These are phyloP conservation scores for Zeuzera pyrina DNA, from an alignment of 2,888 invertebrate species.

Conservation along the genomic window DNA sequence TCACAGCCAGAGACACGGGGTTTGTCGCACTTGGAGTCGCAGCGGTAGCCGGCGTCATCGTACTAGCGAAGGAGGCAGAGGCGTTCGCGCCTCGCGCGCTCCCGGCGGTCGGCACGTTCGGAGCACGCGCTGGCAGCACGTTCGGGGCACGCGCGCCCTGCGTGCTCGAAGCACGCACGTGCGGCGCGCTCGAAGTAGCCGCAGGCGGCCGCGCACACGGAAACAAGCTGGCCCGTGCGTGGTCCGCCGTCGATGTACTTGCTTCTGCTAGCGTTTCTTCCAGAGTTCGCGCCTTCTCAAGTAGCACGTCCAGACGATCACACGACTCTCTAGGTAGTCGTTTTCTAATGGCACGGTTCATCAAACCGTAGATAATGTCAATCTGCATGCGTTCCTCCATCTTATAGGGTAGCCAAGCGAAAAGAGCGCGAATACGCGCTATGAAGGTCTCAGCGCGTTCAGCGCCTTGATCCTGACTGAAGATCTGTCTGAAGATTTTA, in stretches of 20 bases:
- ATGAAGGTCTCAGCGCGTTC: neutral
- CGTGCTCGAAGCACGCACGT: too few relatives aligned
- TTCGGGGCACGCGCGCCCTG: too few relatives aligned
- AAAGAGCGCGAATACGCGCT: neutral
- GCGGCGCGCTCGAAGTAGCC: too few relatives aligned
- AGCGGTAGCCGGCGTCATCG: too few relatives aligned
- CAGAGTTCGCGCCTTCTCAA: neutral
- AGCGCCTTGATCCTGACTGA: slow-evolving; percentile 6
- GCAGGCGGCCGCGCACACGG: too few relatives aligned
- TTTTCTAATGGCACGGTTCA: neutral
- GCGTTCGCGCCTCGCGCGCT: neutral
- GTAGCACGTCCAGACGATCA: neutral
- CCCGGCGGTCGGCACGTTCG: neutral
- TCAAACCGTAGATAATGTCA: neutral
- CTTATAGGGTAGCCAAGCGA: neutral
- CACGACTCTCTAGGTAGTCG: neutral
- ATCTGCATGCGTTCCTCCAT: neutral
- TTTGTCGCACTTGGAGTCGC: too few relatives aligned
- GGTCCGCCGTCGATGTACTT: neutral
- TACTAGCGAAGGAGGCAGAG: too few relatives aligned
- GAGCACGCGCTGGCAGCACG: too few relatives aligned
- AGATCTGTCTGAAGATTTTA: slow-evolving; percentile 8
- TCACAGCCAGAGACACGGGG: too few relatives aligned
- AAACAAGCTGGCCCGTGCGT: neutral
- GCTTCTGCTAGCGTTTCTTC: neutral